Evolutionary conservation across 2,113 vertebrate species (phyloP), one percentile per base, ranked within the genome.

Genomic region (Meleagris gallopavo): DNA sequence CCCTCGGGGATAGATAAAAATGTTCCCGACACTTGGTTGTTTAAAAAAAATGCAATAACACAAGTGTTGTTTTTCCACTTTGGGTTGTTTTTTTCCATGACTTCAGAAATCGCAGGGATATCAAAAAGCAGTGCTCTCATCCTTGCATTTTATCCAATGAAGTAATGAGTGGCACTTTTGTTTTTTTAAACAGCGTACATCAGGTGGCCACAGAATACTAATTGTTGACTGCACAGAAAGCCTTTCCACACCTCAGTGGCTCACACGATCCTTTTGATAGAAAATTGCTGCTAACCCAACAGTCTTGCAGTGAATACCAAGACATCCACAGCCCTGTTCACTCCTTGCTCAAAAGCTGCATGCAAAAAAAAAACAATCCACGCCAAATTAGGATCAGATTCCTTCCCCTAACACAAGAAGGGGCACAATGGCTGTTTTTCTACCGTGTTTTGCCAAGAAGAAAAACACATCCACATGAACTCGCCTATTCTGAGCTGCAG

Each of bases 1-100:
- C 90, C 93, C 83, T 92, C 83, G 34, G 90, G 90, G 95, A 94
- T 16, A 75, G 86, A 95, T 90, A 90, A 95, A 96, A 95, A 90
- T 1, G 3, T 91, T 86, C 88, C 84, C 86, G 76, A 79, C 77
- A 65, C 70, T 91, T 65, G 69, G 52, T 9, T 64, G 72, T 50
- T 83, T 4, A 38, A 64, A 84, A 50, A 65, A 58, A 34, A 45
- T 2, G 34, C 71, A 93, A 25, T 83, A 95, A 90, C 41, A 19
- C 22, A 67, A 83, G 76, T 12, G 72, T 62, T 82, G 12, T 70
- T 88, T 73, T 55, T 29, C 60, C 43, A 77, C 71, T 69, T 48
- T 2, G 48, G 75, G 30, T 74, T 94, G 77, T 91, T 94, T 57
- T 94, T 57, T 95, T 93, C 60, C 27, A 2, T 69, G n/a, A 76